phyloP scores from a whole-genome alignment of 2,888 invertebrate species.

The Stenoptilia bipunctidactyla region DNA sequence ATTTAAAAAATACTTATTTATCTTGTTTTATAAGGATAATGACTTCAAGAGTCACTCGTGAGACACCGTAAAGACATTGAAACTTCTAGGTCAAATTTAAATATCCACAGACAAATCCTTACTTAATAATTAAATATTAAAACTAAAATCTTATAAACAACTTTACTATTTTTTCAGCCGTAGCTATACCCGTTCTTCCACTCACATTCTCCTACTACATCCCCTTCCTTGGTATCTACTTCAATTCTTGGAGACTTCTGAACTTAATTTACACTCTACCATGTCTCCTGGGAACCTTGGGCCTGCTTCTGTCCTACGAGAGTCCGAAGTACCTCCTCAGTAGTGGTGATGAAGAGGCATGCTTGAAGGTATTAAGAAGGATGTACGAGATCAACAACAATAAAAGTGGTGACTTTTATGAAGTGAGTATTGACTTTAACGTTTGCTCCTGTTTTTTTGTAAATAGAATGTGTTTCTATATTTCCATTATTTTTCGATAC shows the following conservation, averaged over 20 bases:
- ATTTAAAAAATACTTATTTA: no score
- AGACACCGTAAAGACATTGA: no score
- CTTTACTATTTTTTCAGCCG: slow-evolving; percentile 66
- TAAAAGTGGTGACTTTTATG: slow-evolving; percentile 28
- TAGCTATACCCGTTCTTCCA: slow-evolving; percentile 77
- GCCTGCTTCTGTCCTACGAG: slow-evolving; percentile 73
- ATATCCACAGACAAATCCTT: no score
- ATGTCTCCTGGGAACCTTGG: slow-evolving; percentile 69
- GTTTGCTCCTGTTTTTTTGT: not conserved
- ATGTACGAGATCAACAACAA: slow-evolving; percentile 42
- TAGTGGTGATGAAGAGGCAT: slow-evolving; percentile 66
- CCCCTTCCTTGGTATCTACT: slow-evolving; percentile 56
- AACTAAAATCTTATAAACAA: no score
- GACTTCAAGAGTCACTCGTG: no score
- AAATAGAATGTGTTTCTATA: no score
- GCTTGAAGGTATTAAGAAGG: slow-evolving; percentile 49
- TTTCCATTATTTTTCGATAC: no score
- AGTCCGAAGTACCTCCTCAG: slow-evolving; percentile 81
- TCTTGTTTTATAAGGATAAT: no score
- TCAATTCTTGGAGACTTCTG: slow-evolving; percentile 82
- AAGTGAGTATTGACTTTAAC: slow-evolving; percentile 23
- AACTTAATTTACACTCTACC: slow-evolving; percentile 74
- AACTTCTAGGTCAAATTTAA: no score
- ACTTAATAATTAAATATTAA: no score
- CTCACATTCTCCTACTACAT: slow-evolving; percentile 51